phyloP scores from a whole-genome alignment of 2,113 vertebrate species.

The Cavia aperea region DNA sequence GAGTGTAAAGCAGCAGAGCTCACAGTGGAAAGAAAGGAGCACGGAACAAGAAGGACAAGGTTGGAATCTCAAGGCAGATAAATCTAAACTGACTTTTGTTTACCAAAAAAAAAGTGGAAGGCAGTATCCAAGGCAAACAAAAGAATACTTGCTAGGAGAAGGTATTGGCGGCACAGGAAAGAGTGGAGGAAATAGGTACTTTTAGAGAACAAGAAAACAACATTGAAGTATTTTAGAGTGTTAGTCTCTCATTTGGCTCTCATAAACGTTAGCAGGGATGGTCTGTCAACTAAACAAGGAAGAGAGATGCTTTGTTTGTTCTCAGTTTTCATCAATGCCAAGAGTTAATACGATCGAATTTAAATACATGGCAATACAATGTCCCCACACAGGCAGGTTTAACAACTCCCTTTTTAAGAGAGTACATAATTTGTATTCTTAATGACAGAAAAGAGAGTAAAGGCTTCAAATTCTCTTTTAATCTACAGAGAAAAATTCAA shows the following conservation, averaged over 20 bases:
- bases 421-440: constrained; percentile 32
- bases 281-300: neutral
- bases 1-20: neutral
- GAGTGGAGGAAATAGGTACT: neutral
- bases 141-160: neutral
- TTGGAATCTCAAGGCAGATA: neutral
- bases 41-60: neutral
- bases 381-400: neutral
- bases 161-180: neutral
- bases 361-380: neutral
- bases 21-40: neutral
- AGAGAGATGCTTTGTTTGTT: constrained; percentile 27
- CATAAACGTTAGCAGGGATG: neutral
- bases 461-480: constrained; percentile 33
- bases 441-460: constrained; percentile 21
- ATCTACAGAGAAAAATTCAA: constrained; percentile 27
- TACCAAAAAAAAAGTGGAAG: neutral
- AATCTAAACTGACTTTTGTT: neutral
- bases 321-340: neutral
- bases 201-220: neutral
- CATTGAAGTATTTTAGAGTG: neutral
- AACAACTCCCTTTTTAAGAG: neutral
- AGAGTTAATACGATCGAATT: neutral
- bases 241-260: neutral
- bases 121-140: neutral